A percentile compares a stretch with the other conserved stretches of the same genome.
Conservation (phyloP, 2,113 vertebrate species). For the Raja brachyura region DNA sequence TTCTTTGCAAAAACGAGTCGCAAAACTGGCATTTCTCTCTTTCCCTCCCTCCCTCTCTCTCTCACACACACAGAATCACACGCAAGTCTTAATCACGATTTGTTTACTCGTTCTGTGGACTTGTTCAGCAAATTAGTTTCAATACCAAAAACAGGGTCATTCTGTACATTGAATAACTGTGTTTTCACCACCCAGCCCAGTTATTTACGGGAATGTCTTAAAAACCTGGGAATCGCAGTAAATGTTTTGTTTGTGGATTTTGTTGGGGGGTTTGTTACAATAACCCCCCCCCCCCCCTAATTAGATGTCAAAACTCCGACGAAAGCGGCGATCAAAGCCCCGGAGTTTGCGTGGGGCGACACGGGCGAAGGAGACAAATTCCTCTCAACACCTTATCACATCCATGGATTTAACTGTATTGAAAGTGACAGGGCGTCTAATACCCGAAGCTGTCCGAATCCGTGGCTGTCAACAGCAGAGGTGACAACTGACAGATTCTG, state of each 20-base stretch:
- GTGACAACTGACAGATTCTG: background rate
- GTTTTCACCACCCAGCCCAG: background rate
- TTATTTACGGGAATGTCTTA: background rate
- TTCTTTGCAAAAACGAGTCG: too few species aligned
- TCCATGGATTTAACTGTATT: slow-evolving; percentile 2
- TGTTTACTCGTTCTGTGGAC: background rate
- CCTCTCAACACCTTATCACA: background rate
- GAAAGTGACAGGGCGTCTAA: background rate
- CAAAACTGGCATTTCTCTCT: background rate
- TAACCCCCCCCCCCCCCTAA: background rate
- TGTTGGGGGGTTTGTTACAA: background rate
- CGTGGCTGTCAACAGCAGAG: background rate
- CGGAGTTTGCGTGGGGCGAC: background rate
- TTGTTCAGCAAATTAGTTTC: background rate
- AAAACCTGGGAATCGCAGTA: too few species aligned
- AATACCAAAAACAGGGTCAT: background rate
- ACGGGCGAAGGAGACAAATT: background rate
- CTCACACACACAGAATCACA: background rate
- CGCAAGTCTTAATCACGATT: background rate
- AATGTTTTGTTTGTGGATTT: background rate
- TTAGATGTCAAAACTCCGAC: background rate
- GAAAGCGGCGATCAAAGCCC: background rate
- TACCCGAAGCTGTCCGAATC: background rate
- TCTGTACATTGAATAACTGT: background rate
- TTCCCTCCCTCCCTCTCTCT: too few species aligned